Percentiles rank a stretch among this genome's conserved stretches.
Evolutionary conservation across 2,888 invertebrate genomes (phyloP).

Genomic region (Pseudococcus longispinus): DNA sequence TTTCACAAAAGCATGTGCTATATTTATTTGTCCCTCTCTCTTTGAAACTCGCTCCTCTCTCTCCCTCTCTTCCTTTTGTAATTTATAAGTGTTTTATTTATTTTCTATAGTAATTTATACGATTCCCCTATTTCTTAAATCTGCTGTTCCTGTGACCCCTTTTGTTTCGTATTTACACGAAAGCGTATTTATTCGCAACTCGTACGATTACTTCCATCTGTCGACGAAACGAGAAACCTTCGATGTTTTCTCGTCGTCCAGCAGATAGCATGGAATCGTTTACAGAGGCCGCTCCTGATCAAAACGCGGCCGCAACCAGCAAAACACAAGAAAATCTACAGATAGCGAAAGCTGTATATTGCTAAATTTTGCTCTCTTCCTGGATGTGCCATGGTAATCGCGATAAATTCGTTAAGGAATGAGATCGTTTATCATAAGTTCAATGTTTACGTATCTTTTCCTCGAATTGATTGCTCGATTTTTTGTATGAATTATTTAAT

Average conservation of each 20-base stretch:
- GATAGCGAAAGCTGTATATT: slow-evolving; percentile 29
- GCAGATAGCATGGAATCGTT: neutral
- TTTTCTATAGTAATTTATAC: neutral
- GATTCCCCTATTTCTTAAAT: neutral
- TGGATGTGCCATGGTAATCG: neutral
- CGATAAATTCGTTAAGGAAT: neutral
- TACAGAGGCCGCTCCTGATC: neutral
- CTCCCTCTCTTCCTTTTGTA: neutral
- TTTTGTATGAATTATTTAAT: slow-evolving; percentile 27
- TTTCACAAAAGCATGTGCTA: slow-evolving; percentile 44
- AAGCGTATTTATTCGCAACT: neutral
- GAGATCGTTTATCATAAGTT: neutral
- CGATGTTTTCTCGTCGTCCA: neutral
- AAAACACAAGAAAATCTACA: slow-evolving; percentile 12
- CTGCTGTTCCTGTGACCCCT: neutral
- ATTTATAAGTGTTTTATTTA: slow-evolving; percentile 14
- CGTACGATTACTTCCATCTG: slow-evolving; percentile 6
- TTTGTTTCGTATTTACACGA: neutral
- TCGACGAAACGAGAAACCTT: slow-evolving; percentile 1
- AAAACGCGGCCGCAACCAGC: neutral
- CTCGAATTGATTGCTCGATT: neutral
- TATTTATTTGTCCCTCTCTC: slow-evolving; percentile 42
- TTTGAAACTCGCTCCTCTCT: neutral
- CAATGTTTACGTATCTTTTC: neutral
- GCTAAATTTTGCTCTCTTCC: neutral